Conservation (phyloP, 2,797 vertebrate genomes). For the Champsocephalus esox region DNA sequence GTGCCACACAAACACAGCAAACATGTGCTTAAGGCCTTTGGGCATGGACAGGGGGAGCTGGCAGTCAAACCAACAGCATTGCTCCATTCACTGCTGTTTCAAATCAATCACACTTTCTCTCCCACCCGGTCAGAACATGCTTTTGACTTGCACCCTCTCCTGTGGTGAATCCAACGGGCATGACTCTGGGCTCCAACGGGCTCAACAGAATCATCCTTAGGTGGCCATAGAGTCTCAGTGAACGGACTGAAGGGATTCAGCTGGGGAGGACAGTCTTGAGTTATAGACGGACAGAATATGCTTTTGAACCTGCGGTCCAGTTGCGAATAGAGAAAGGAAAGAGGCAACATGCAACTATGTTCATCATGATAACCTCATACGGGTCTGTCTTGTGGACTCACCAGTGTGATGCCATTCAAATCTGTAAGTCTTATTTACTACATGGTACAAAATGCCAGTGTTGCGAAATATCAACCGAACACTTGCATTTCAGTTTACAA, state of each 20-base stretch:
- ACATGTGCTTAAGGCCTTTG: background rate
- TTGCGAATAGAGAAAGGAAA: background rate
- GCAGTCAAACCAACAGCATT: background rate
- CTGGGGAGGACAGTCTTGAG: background rate
- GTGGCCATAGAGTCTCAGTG: background rate
- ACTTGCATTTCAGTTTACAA: background rate
- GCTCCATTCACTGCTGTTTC: background rate
- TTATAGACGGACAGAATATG: background rate
- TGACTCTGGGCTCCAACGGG: background rate
- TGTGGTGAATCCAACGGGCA: background rate
- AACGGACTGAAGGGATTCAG: background rate
- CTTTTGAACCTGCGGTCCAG: background rate
- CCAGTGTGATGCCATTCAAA: conserved; percentile 5
- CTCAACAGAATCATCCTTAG: background rate
- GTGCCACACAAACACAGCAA: no score
- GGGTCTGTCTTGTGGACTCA: background rate
- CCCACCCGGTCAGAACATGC: no score
- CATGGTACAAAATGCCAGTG: conserved; percentile 14
- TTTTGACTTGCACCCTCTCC: background rate
- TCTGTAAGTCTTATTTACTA: conserved; percentile 21
- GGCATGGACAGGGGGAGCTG: background rate
- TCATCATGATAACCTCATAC: background rate
- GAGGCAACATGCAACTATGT: background rate
- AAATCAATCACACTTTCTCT: background rate
- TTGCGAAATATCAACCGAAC: conserved; percentile 8